These are phyloP conservation scores for Aleadryas rufinucha DNA, from an alignment of 2,113 vertebrate species.

Conservation along the genomic window DNA sequence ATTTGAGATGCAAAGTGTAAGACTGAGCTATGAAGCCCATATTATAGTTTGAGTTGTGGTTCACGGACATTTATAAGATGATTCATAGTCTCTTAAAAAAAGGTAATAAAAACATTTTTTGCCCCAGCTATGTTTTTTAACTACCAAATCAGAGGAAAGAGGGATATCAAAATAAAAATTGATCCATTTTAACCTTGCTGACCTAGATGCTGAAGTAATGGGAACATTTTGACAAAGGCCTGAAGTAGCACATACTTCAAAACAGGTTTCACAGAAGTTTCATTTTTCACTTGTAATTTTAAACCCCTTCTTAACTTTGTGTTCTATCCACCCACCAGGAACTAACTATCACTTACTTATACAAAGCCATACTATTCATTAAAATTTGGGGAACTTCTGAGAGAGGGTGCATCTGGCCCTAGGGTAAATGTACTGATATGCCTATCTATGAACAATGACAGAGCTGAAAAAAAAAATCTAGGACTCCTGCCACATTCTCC, in stretches of 20 bases:
- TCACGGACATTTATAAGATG: neutral
- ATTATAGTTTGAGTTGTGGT: neutral
- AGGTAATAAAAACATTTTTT: neutral
- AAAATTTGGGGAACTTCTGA: neutral
- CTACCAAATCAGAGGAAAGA: neutral
- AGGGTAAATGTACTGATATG: neutral
- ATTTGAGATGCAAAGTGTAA: neutral
- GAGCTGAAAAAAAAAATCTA: neutral
- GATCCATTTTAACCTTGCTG: neutral
- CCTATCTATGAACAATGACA: neutral
- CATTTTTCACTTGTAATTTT: neutral
- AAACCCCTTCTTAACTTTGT: neutral
- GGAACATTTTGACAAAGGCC: neutral
- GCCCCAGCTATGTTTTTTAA: neutral
- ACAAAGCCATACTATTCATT: neutral
- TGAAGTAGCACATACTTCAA: neutral
- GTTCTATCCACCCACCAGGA: neutral
- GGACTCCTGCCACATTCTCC: neutral
- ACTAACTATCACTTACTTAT: neutral
- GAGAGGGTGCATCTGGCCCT: neutral
- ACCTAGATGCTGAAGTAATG: neutral
- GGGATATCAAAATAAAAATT: neutral
- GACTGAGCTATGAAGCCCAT: neutral
- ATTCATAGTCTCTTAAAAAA: neutral
- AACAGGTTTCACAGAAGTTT: neutral